Conservation (phyloP, 1,140 invertebrate genomes). For the Neelides sp. region DNA sequence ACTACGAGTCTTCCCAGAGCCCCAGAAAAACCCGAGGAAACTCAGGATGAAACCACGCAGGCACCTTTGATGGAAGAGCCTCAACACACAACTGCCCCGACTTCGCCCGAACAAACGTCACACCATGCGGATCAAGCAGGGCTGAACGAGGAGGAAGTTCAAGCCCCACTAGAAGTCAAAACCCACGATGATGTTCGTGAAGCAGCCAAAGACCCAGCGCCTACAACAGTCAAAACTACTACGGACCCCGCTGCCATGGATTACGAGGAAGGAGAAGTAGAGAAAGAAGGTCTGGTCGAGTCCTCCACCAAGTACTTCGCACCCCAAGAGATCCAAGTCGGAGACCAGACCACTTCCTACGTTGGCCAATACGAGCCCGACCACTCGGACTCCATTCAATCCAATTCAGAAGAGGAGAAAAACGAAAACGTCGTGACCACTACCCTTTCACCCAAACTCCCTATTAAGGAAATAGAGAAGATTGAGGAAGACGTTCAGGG, state of each 20-base stretch:
- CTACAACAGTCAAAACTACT: conserved; percentile 3
- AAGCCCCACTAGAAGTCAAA: conserved; percentile 15
- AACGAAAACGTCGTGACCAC: too few species aligned
- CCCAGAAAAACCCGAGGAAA: conserved; percentile 2
- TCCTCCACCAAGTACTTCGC: not conserved
- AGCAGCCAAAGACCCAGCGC: conserved; percentile 7
- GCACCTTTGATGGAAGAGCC: conserved; percentile 9
- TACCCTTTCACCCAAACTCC: too few species aligned
- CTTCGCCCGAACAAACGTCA: conserved; percentile 15
- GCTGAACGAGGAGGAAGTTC: conserved; percentile 7
- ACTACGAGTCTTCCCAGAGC: conserved; percentile 4
- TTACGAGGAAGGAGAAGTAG: not conserved
- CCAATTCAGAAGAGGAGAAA: too few species aligned
- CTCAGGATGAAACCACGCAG: conserved; percentile 16
- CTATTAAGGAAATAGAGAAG: too few species aligned
- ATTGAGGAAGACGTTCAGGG: too few species aligned
- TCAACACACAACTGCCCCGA: conserved; percentile 5
- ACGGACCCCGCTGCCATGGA: not conserved
- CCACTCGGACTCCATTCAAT: too few species aligned
- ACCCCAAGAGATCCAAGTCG: not conserved
- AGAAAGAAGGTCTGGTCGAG: not conserved
- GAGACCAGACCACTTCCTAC: not conserved
- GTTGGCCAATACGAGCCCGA: not conserved
- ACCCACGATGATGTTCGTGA: conserved; percentile 5
- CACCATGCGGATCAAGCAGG: not conserved